Conservation (phyloP, 1,140 invertebrate species). For the Elymnias hypermnestra region DNA sequence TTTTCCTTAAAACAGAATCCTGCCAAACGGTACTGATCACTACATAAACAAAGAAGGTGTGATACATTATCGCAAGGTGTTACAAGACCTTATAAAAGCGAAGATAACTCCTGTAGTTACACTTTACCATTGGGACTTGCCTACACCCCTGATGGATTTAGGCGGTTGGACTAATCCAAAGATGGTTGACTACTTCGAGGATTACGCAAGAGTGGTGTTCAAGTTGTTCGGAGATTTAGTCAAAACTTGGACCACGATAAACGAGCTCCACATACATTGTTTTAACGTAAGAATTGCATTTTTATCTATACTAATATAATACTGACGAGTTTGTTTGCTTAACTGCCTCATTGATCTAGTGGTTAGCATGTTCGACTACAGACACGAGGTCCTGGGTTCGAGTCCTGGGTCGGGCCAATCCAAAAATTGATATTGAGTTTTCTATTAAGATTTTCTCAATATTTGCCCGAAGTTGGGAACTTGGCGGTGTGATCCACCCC, state of each 20-base stretch:
- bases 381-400: too few species aligned
- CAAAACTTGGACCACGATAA: constrained; percentile 75
- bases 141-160: constrained; percentile 75
- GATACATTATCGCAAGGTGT: constrained; percentile 79
- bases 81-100: constrained; percentile 76
- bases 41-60: constrained; percentile 76
- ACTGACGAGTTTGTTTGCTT: too few species aligned
- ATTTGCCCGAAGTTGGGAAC: too few species aligned
- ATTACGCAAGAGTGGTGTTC: constrained; percentile 79
- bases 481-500: too few species aligned
- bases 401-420: too few species aligned
- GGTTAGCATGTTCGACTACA: too few species aligned
- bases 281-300: constrained; percentile 40
- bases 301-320: too few species aligned
- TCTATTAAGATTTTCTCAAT: too few species aligned
- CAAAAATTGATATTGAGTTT: too few species aligned
- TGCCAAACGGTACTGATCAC: constrained; percentile 77
- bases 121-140: constrained; percentile 79
- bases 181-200: constrained; percentile 78
- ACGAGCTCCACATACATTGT: constrained; percentile 71
- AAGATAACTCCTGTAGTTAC: constrained; percentile 77
- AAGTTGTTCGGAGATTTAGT: constrained; percentile 79
- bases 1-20: constrained; percentile 50
- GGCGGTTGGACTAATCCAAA: constrained; percentile 79
- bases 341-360: too few species aligned